Conservation (phyloP, 2,888 invertebrate species). For the Euclidia mi region DNA sequence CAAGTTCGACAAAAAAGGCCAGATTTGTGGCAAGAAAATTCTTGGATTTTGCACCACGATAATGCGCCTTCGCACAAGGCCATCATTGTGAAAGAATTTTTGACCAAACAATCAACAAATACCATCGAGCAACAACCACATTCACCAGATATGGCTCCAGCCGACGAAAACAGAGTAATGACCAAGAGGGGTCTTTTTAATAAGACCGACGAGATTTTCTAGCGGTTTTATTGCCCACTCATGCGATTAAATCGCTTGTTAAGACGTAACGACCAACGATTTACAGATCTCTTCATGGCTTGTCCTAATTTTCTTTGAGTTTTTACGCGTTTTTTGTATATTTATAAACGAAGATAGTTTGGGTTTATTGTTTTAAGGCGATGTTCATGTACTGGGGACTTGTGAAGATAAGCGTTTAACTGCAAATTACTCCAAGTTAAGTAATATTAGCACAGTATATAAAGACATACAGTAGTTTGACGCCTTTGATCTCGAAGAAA, state of each 20-base stretch:
- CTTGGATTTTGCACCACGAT: no score
- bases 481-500: no score
- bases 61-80: no score
- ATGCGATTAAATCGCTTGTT: constrained; percentile 75
- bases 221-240: constrained; percentile 77
- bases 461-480: no score
- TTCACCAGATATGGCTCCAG: no score
- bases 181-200: constrained; percentile 68
- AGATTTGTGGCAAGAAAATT: no score
- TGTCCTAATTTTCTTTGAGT: constrained; percentile 72
- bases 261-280: constrained; percentile 74
- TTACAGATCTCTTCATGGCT: constrained; percentile 73
- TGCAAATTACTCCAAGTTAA: neutral
- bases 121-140: no score
- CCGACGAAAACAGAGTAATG: constrained; percentile 78
- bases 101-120: no score
- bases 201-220: constrained; percentile 76
- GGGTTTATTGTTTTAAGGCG: constrained; percentile 23
- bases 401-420: constrained; percentile 9
- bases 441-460: no score
- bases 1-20: no score
- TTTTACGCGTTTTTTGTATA: constrained; percentile 48
- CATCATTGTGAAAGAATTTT: no score
- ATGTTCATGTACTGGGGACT: constrained; percentile 8
- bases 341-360: constrained; percentile 23